phyloP scores from a whole-genome alignment of 2,888 invertebrate genomes.

The Acanthosepion pharaonis region DNA sequence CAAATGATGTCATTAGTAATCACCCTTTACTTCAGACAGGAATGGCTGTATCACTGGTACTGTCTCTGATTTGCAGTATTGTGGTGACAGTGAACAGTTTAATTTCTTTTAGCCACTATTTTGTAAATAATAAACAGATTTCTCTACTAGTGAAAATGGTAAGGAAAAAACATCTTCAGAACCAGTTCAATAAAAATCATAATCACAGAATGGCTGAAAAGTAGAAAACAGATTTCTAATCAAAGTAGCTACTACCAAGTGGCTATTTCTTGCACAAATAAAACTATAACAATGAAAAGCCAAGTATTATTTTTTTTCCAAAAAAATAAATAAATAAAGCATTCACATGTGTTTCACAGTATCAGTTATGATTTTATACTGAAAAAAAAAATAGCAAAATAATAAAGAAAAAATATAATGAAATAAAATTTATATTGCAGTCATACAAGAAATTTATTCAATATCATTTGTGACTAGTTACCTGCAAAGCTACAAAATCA shows the following conservation, averaged over 20 bases:
- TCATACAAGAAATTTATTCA: neutral
- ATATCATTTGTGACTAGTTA: neutral
- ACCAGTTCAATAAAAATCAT: neutral
- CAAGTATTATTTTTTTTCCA: neutral
- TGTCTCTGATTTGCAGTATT: neutral
- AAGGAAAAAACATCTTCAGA: neutral
- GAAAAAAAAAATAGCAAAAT: neutral
- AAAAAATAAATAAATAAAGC: too few species aligned
- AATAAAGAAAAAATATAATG: neutral
- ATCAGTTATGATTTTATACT: neutral
- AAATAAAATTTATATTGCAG: neutral
- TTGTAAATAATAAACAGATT: slow-evolving; percentile 8
- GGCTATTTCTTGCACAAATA: neutral
- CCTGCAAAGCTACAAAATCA: neutral
- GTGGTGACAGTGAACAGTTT: neutral
- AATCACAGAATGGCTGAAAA: too few species aligned
- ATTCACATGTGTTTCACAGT: neutral
- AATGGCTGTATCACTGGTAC: neutral
- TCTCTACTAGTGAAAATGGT: neutral
- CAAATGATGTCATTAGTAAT: slow-evolving; percentile 2
- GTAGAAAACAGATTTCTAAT: too few species aligned
- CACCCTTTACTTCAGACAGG: slow-evolving; percentile 1
- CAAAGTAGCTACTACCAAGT: neutral
- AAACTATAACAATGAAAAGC: neutral
- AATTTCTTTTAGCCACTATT: neutral